Percentiles rank a stretch among this genome's conserved stretches.
Evolutionary conservation across 2,888 invertebrate species (phyloP).

Genomic region (Sepioteuthis lessoniana): DNA sequence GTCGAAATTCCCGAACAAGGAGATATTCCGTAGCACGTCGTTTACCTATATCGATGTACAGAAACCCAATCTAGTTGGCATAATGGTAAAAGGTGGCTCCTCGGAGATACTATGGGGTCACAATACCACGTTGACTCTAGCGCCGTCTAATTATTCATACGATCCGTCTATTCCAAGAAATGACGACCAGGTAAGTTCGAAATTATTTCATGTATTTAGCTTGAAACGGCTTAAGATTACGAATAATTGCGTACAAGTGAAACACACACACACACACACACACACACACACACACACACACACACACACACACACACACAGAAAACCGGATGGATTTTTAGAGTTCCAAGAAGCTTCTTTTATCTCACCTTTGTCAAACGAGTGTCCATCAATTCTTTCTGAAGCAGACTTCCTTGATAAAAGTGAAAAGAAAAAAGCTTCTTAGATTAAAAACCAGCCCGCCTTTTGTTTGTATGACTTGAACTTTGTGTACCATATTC

Average conservation of each 20-base stretch:
- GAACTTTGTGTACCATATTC: no score
- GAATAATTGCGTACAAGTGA: not conserved
- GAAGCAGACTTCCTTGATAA: no score
- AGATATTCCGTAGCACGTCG: constrained; percentile 50
- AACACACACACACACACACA: no score
- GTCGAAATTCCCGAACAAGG: constrained; percentile 50
- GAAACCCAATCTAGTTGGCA: constrained; percentile 49
- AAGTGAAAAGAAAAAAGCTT: no score
- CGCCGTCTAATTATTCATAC: constrained; percentile 68
- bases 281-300: no score
- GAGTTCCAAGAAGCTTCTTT: no score
- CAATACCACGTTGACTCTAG: constrained; percentile 59
- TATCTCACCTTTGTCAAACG: no score
- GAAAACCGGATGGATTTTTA: no score
- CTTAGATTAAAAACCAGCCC: no score
- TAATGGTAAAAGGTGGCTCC: constrained; percentile 51
- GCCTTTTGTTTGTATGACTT: no score
- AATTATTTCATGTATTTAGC: not conserved
- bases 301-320: no score
- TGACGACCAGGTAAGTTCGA: constrained; percentile 57
- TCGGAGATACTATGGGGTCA: constrained; percentile 53
- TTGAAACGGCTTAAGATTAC: not conserved
- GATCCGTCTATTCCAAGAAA: constrained; percentile 72
- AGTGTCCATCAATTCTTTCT: no score
- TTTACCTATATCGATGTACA: constrained; percentile 53